These are phyloP conservation scores for Colistium nudipinnis DNA, from an alignment of 2,113 vertebrate genomes.

Conservation along the genomic window DNA sequence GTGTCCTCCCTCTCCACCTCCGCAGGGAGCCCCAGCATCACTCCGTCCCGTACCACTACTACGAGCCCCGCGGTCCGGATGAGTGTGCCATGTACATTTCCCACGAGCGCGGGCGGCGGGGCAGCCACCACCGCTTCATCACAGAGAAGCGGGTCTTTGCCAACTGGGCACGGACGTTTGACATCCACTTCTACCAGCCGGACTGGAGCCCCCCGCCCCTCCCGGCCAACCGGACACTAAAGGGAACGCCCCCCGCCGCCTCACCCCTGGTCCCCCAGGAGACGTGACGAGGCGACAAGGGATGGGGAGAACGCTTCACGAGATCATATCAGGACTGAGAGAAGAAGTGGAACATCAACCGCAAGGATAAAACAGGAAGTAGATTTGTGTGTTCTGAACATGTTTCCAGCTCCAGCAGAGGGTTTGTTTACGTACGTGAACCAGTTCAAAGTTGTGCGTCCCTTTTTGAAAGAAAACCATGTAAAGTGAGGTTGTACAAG, in stretches of 20 bases:
- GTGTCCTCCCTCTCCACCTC: not conserved
- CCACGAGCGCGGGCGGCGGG: slow-evolving; percentile 93
- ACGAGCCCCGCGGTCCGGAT: slow-evolving; percentile 91
- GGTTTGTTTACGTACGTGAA: slow-evolving; percentile 23
- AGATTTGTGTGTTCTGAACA: slow-evolving; percentile 3
- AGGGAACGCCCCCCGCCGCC: not conserved
- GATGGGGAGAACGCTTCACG: not conserved
- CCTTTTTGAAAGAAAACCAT: slow-evolving; percentile 19
- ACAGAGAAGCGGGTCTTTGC: slow-evolving; percentile 97
- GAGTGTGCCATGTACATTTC: slow-evolving; percentile 98
- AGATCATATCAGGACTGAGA: slow-evolving; percentile 2
- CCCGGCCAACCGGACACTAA: slow-evolving; percentile 58
- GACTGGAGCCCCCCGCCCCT: slow-evolving; percentile 89
- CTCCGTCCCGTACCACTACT: slow-evolving; percentile 97
- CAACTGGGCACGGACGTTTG: slow-evolving; percentile 93
- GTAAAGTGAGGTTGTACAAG: slow-evolving; percentile 24
- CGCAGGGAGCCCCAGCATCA: slow-evolving; percentile 88
- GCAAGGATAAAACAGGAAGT: not conserved
- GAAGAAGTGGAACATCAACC: not conserved
- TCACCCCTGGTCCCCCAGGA: slow-evolving; percentile 21
- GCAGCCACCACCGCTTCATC: slow-evolving; percentile 98
- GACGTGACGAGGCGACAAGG: slow-evolving; percentile 61
- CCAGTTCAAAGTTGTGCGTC: slow-evolving; percentile 22
- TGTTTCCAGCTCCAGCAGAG: slow-evolving; percentile 19
- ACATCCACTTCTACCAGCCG: slow-evolving; percentile 96